Base-by-base conservation (phyloP, 2,113 vertebrate genomes). In the Noctilio leporinus region DNA sequence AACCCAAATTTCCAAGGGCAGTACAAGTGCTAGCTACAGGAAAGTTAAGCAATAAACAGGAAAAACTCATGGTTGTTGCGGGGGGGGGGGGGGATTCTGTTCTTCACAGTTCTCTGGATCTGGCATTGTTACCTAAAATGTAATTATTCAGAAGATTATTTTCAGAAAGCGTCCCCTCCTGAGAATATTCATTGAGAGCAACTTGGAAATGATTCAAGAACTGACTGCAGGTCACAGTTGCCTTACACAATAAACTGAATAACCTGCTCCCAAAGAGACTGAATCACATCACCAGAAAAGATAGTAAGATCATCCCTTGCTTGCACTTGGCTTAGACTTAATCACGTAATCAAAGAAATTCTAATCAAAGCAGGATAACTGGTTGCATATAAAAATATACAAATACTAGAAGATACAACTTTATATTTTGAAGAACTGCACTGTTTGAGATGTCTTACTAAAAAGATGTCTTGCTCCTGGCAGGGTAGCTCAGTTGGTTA, bases 111-210 rank as follows among this genome's bases (percentile, higher is more conserved):
- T 96, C 30, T 77, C 51, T 95, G 86, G 43, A 16, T 80, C 92
- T 85, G 87, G 72, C 15, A 0, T 70, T 93, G n/a, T 96, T 95
- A 97, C 45, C 59, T 84, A 78, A 93, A 96, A 95, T 75, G 69
- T 93, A 95, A 97, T 78, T 85, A 81, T 93, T 96, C 92, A 93
- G 95, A 89, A 96, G 84, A 28, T 96, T 65, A 49, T 72, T 94
- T 97, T 62, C 84, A 94, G 86, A 97, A 97, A 87, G 40, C 70
- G 55, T 72, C 35, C 67, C 83, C 76, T 83, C 97, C 95, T 7
- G 38, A 96, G 49, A 93, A 93, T 72, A 45, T 15, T 96, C 55
- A 87, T 28, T 93, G 70, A 91, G 84, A 95, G 81, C 51, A 95
- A 92, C 26, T 64, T 97, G 86, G 85, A 89, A 84, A 73, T 67